These are phyloP conservation scores for Carassius carassius DNA, from an alignment of 2,113 vertebrate species.

Conservation along the genomic window DNA sequence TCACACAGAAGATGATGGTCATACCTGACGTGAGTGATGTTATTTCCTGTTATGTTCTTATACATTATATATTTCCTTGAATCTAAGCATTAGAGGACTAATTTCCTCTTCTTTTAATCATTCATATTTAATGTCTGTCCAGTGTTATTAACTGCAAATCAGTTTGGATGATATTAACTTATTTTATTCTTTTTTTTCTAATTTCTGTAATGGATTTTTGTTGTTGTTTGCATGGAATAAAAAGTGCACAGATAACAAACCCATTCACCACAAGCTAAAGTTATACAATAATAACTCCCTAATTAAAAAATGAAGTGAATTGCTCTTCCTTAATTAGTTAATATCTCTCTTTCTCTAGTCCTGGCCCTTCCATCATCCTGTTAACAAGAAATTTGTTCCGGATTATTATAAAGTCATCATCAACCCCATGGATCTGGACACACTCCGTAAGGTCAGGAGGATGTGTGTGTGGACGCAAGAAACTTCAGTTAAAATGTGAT, in stretches of 20 bases:
- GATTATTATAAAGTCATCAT: constrained; percentile 97
- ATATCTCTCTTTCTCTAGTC: constrained; percentile 74
- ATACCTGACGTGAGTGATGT: constrained; percentile 87
- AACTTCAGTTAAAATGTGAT: background rate
- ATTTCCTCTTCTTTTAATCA: background rate
- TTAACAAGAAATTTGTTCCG: constrained; percentile 99
- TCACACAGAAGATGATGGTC: constrained; percentile 99
- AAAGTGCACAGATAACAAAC: background rate
- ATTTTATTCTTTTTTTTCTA: background rate
- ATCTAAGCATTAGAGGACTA: background rate
- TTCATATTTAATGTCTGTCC: background rate
- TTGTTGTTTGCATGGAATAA: background rate
- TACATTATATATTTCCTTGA: background rate
- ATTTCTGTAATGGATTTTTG: background rate
- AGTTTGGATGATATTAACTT: background rate
- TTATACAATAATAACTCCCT: background rate
- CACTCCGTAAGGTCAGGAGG: constrained; percentile 85
- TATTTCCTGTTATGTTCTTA: background rate
- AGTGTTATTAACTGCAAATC: background rate
- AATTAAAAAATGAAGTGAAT: background rate
- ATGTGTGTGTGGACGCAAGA: background rate
- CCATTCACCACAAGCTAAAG: background rate
- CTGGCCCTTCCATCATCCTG: constrained; percentile 98
- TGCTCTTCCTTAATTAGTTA: background rate
- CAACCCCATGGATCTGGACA: constrained; percentile 94